Percentiles rank a stretch among this genome's conserved stretches.
Evolutionary conservation across 2,797 vertebrate genomes (phyloP).

Genomic region (Limnodromus scolopaceus): DNA sequence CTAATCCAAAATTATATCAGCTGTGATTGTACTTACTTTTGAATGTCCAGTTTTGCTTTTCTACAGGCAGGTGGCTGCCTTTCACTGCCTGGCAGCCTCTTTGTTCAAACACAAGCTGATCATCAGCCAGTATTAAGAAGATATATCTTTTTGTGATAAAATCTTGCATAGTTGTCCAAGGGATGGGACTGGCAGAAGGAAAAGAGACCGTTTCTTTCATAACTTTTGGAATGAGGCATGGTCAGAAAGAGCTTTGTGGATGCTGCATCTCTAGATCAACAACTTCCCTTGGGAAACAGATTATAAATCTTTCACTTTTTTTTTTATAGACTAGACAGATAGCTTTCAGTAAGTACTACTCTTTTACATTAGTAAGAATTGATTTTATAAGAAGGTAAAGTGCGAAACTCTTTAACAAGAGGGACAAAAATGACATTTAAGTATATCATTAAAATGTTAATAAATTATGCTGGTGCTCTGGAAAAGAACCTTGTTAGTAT

Average conservation of each 20-base stretch:
- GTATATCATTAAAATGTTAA: background rate
- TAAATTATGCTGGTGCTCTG: background rate
- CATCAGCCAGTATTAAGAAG: background rate
- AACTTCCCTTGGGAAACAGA: background rate
- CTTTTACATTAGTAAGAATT: background rate
- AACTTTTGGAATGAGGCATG: background rate
- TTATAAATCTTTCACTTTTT: background rate
- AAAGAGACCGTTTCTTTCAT: background rate
- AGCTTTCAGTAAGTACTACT: background rate
- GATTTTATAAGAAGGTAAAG: background rate
- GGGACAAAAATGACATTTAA: background rate
- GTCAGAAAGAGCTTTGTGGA: background rate
- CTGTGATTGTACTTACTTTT: background rate
- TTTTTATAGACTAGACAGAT: background rate
- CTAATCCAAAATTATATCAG: background rate
- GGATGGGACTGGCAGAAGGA: background rate
- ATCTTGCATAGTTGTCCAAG: background rate
- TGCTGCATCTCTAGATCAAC: background rate
- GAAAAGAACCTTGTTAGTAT: background rate
- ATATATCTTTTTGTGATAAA: background rate
- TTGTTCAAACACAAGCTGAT: background rate
- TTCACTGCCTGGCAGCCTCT: background rate
- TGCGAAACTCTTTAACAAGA: background rate
- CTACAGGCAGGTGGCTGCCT: conserved; percentile 29
- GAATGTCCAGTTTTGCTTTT: background rate